Conservation (phyloP, 2,797 vertebrate genomes). For the Apogon talboti region DNA sequence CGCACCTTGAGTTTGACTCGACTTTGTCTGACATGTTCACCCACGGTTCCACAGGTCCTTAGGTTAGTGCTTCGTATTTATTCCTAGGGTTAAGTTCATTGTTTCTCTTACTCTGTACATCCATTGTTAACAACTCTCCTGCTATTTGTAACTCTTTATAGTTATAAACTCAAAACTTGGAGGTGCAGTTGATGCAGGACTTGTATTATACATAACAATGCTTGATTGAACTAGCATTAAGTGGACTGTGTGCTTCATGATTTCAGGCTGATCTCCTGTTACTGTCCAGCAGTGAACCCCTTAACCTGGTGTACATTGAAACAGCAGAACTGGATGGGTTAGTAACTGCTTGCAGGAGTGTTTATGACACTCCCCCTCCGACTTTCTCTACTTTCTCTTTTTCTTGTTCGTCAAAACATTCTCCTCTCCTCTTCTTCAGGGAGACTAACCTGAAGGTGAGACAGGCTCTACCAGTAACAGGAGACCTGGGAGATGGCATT, state of each 20-base stretch:
- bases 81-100: no score
- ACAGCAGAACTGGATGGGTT: constrained; percentile 96
- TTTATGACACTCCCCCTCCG: not conserved
- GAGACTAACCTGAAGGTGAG: constrained; percentile 98
- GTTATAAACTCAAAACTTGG: no score
- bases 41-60: no score
- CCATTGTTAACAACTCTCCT: no score
- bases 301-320: constrained; percentile 92
- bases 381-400: not conserved
- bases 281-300: constrained; percentile 94
- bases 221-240: not conserved
- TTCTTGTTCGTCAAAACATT: not conserved
- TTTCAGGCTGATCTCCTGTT: constrained; percentile 92
- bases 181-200: no score
- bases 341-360: constrained; percentile 55
- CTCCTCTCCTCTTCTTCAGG: constrained; percentile 68
- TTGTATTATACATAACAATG: no score
- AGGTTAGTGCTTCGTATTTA: no score
- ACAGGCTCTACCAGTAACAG: constrained; percentile 90
- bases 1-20: no score
- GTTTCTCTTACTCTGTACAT: no score
- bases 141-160: no score
- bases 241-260: constrained; percentile 46
- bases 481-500: constrained; percentile 88
- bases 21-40: no score